These are phyloP conservation scores for Atherinosoma microstoma DNA, from an alignment of 2,797 vertebrate genomes.

Conservation along the genomic window DNA sequence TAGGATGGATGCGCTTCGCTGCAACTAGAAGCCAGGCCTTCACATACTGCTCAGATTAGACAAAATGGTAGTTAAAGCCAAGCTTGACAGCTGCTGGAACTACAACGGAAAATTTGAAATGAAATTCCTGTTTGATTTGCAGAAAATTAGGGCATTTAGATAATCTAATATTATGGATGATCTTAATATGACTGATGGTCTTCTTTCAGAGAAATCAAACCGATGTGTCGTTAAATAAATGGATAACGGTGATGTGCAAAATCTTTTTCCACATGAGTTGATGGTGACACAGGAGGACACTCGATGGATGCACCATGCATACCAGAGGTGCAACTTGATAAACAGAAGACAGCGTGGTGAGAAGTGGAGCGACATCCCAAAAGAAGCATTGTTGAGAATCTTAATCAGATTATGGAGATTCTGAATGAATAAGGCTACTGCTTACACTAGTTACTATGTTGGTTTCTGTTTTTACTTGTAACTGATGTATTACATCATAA, in stretches of 20 bases:
- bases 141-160: not conserved
- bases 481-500: not conserved
- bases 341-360: not conserved
- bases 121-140: not conserved
- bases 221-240: not conserved
- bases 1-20: slow-evolving; percentile 52
- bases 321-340: not conserved
- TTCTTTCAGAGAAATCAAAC: not conserved
- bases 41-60: slow-evolving; percentile 33
- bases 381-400: not conserved
- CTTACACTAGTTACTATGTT: not conserved
- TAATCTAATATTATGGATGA: not conserved
- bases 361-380: no score
- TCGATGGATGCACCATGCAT: not conserved
- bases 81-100: slow-evolving; percentile 18
- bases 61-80: slow-evolving; percentile 51
- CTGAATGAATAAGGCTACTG: not conserved
- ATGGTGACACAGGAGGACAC: not conserved
- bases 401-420: not conserved
- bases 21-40: slow-evolving; percentile 35
- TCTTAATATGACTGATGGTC: not conserved
- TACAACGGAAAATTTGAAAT: no score
- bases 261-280: not conserved
- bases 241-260: not conserved
- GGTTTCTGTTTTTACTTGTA: not conserved